Percentiles rank a stretch among this genome's conserved stretches.
These are phyloP conservation scores for Tetranychus piercei DNA, from an alignment of 2,888 invertebrate species.

Conservation along the genomic window DNA sequence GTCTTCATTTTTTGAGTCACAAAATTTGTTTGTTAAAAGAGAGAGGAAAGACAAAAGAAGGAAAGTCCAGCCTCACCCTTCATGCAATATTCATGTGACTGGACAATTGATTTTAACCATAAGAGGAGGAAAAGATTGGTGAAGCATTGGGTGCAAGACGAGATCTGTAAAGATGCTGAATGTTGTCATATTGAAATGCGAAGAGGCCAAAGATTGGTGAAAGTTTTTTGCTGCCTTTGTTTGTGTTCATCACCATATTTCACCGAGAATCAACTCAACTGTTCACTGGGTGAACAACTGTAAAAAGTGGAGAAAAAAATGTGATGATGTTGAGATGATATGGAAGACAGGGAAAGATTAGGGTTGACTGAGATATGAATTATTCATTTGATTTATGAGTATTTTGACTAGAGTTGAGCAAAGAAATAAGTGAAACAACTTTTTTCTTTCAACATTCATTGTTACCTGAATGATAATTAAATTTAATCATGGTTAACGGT, in stretches of 20 bases:
- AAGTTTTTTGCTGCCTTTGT: too few relatives aligned
- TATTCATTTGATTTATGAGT: background rate
- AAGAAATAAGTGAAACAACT: background rate
- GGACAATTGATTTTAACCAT: background rate
- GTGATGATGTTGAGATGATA: background rate
- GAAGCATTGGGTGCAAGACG: background rate
- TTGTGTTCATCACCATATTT: too few relatives aligned
- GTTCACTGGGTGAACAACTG: background rate
- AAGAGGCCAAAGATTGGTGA: too few relatives aligned
- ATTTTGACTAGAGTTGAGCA: background rate
- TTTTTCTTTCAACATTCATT: background rate
- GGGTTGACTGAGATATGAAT: background rate
- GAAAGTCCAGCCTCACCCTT: background rate
- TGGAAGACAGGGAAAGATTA: background rate
- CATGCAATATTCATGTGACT: background rate
- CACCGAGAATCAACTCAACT: background rate
- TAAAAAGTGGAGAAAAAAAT: background rate
- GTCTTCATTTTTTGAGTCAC: too few relatives aligned
- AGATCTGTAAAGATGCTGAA: background rate
- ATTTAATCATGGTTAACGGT: background rate
- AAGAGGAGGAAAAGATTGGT: background rate
- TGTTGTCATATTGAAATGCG: too few relatives aligned
- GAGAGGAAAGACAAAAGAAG: too few relatives aligned
- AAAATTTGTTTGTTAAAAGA: too few relatives aligned
- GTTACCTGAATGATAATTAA: constrained; percentile 1